phyloP scores from a whole-genome alignment of 2,888 invertebrate species.

The Notodonta dromedarius region DNA sequence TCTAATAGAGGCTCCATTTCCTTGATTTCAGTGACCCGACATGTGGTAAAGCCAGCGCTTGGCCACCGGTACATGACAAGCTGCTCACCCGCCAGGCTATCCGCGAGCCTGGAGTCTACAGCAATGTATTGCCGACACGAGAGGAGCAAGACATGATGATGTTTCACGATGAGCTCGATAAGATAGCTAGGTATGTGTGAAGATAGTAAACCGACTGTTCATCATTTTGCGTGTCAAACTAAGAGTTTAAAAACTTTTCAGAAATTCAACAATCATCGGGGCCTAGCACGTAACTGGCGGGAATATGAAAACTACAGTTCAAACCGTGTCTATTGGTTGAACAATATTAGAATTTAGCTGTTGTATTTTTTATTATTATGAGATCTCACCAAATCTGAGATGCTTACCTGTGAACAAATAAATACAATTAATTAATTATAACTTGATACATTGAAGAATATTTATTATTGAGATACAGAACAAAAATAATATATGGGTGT shows the following conservation, averaged over 20 bases:
- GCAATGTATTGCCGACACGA: constrained; percentile 16
- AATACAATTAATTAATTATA: constrained; percentile 8
- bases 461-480: no score
- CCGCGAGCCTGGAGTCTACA: constrained; percentile 7
- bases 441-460: no score
- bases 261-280: no score
- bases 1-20: background rate
- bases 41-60: constrained; percentile 11
- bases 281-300: no score
- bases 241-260: no score
- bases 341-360: no score
- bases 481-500: no score
- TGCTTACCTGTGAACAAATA: constrained; percentile 1
- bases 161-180: constrained; percentile 23
- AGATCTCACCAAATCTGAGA: background rate
- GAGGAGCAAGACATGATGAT: constrained; percentile 23
- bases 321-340: no score
- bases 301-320: no score
- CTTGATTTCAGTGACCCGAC: constrained; percentile 18
- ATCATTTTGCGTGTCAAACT: no score
- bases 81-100: constrained; percentile 28
- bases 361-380: no score
- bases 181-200: constrained; percentile 23
- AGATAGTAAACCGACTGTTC: background rate
- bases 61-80: constrained; percentile 8